Percentiles rank a stretch among this genome's conserved stretches.
Conservation (phyloP, 2,888 invertebrate genomes). For the Camponotus fellah region DNA sequence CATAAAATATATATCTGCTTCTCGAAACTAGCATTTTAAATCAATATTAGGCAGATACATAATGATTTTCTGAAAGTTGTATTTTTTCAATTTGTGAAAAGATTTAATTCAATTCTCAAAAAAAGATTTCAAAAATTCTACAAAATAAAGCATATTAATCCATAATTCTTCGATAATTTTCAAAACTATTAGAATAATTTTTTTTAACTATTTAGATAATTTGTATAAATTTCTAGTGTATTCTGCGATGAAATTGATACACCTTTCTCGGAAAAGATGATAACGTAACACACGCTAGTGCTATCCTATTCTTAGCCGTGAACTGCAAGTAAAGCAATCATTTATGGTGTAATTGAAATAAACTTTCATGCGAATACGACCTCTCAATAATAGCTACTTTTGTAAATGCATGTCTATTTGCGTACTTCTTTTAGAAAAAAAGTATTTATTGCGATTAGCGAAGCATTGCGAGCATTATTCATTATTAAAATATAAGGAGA, state of each 20-base stretch:
- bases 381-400: neutral
- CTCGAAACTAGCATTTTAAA: neutral
- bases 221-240: neutral
- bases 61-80: too few species aligned
- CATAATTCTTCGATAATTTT: neutral
- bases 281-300: neutral
- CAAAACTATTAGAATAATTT: neutral
- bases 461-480: slow-evolving; percentile 22
- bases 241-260: neutral
- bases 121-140: neutral
- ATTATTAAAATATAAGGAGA: slow-evolving; percentile 7
- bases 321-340: neutral
- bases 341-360: neutral
- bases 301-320: neutral
- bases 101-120: neutral
- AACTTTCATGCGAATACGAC: neutral
- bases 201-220: neutral
- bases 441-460: neutral
- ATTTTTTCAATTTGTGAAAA: neutral
- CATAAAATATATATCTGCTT: neutral
- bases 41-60: neutral
- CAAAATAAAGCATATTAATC: neutral
- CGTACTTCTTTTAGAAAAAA: slow-evolving; percentile 3
- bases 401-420: neutral
- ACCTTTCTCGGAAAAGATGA: neutral